phyloP scores from a whole-genome alignment of 2,888 invertebrate genomes.

The Parochlus steinenii region DNA sequence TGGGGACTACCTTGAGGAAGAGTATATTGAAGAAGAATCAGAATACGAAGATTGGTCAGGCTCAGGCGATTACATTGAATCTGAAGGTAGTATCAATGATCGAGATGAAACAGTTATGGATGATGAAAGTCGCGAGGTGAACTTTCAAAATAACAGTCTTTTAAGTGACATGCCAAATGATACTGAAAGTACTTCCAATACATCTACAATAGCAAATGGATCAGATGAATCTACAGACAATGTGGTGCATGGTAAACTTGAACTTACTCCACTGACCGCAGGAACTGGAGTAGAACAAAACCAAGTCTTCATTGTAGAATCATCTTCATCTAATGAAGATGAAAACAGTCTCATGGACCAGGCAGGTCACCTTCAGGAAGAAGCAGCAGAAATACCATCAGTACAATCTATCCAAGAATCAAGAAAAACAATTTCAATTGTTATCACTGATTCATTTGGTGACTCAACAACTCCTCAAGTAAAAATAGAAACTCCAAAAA shows the following conservation, averaged over 20 bases:
- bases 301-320: too few relatives aligned
- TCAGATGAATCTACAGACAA: neutral
- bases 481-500: too few relatives aligned
- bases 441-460: too few relatives aligned
- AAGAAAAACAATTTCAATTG: too few relatives aligned
- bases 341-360: too few relatives aligned
- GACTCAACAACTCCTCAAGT: too few relatives aligned
- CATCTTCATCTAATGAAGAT: too few relatives aligned
- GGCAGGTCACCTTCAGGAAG: too few relatives aligned
- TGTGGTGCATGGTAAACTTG: constrained; percentile 10
- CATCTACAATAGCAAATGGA: neutral
- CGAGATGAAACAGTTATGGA: constrained; percentile 33
- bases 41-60: constrained; percentile 25
- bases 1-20: constrained; percentile 32
- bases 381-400: too few relatives aligned
- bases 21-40: constrained; percentile 26
- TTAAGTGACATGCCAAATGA: constrained; percentile 6
- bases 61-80: constrained; percentile 10
- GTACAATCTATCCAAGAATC: too few relatives aligned
- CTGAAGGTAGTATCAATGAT: constrained; percentile 19
- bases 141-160: neutral
- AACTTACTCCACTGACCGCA: constrained; percentile 10
- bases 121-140: constrained; percentile 17
- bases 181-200: neutral
- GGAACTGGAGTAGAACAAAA: too few relatives aligned